Evolutionary conservation across 2,113 vertebrate genomes (phyloP).

Genomic region (Ochotona curzoniae): DNA sequence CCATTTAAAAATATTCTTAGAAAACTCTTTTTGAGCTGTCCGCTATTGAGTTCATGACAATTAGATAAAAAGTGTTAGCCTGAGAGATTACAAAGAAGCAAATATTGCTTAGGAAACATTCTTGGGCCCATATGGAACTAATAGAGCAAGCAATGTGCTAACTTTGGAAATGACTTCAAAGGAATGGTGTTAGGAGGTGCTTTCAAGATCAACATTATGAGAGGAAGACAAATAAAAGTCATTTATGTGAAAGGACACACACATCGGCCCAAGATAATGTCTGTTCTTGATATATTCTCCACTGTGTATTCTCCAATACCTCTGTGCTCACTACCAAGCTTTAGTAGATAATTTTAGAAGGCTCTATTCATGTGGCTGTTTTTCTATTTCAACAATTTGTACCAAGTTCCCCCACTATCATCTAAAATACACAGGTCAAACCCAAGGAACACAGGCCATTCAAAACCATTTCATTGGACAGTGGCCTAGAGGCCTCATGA

Average conservation of each 20-base stretch:
- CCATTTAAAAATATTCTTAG: neutral
- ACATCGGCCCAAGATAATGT: neutral
- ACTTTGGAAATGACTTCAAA: neutral
- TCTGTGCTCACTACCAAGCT: neutral
- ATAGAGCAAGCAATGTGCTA: neutral
- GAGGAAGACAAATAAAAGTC: neutral
- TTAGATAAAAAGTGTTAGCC: neutral
- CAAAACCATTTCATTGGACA: neutral
- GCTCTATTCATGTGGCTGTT: neutral
- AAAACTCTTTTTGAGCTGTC: neutral
- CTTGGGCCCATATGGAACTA: neutral
- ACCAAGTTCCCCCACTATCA: neutral
- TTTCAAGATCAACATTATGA: neutral
- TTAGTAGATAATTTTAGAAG: neutral
- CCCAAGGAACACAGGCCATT: neutral
- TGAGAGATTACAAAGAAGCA: neutral
- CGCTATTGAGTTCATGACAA: neutral
- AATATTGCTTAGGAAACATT: neutral
- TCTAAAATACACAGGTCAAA: neutral
- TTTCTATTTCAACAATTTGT: neutral
- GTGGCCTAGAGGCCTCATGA: too few species aligned
- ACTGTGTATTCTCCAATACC: neutral
- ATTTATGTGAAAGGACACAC: neutral
- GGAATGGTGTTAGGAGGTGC: neutral
- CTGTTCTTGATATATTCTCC: neutral